Percentiles rank a stretch among this genome's conserved stretches.
These are phyloP conservation scores for Mirza zaza DNA, from an alignment of 2,113 vertebrate species.

Conservation along the genomic window DNA sequence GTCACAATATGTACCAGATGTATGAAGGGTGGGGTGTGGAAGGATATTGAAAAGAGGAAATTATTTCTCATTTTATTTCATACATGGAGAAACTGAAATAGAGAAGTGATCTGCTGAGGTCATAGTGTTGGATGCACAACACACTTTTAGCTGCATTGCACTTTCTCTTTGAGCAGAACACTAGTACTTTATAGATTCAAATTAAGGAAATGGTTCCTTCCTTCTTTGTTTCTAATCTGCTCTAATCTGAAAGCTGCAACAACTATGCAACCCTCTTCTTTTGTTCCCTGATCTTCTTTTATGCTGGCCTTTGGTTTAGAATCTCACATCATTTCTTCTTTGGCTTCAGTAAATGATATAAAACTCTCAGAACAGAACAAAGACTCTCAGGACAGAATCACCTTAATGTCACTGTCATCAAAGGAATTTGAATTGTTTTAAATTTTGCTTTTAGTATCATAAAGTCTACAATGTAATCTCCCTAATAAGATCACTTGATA, in stretches of 20 bases:
- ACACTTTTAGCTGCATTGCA: background rate
- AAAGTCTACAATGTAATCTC: conserved; percentile 36
- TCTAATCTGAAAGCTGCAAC: background rate
- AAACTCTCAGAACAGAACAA: background rate
- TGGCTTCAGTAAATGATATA: background rate
- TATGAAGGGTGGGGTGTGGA: background rate
- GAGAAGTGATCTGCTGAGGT: background rate
- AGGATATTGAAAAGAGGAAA: background rate
- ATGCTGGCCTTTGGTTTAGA: background rate
- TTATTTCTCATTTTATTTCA: conserved; percentile 49
- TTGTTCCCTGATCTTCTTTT: background rate
- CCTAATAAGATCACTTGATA: background rate
- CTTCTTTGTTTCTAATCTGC: background rate
- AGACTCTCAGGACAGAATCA: background rate
- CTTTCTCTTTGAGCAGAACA: conserved; percentile 8
- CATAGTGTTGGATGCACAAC: background rate
- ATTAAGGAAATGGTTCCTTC: background rate
- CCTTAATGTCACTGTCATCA: background rate
- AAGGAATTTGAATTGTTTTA: background rate
- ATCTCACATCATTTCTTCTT: background rate
- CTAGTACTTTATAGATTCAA: background rate
- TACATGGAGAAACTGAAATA: conserved; percentile 7
- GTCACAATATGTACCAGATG: background rate
- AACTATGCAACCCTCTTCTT: background rate
- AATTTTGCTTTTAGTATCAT: conserved; percentile 14